Percentiles rank a stretch among this genome's conserved stretches.
Conservation (phyloP, 2,888 invertebrate genomes). For the Trichopoda pennipes region DNA sequence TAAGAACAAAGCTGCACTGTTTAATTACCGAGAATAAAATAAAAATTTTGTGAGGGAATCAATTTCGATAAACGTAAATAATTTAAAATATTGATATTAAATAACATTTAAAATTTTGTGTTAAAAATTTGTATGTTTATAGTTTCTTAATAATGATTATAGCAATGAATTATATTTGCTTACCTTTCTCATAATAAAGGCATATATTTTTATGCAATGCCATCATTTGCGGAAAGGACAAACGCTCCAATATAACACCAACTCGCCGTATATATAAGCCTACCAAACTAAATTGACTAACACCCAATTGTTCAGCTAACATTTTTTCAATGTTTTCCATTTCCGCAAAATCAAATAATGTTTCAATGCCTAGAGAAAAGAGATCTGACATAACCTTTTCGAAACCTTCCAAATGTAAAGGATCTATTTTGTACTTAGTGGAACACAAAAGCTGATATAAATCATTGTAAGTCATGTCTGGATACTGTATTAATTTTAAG, state of each 20-base stretch:
- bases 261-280: conserved; percentile 92
- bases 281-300: conserved; percentile 81
- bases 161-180: not conserved
- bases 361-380: conserved; percentile 83
- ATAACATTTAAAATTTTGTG: no score
- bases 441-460: conserved; percentile 84
- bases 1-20: no score
- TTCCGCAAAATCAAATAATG: conserved; percentile 86
- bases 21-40: no score
- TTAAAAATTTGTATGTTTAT: no score
- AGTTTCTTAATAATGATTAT: no score
- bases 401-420: conserved; percentile 81
- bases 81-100: no score
- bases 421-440: conserved; percentile 76
- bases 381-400: conserved; percentile 83
- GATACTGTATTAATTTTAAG: conserved; percentile 89
- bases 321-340: conserved; percentile 84
- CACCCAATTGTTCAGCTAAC: conserved; percentile 82
- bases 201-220: conserved; percentile 87
- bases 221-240: conserved; percentile 91
- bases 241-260: conserved; percentile 89
- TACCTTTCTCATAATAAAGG: conserved; percentile 85
- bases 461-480: conserved; percentile 88
- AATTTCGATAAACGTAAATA: no score
- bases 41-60: no score